phyloP scores from a whole-genome alignment of 2,888 invertebrate genomes.

The Oxyteleia sp. region DNA sequence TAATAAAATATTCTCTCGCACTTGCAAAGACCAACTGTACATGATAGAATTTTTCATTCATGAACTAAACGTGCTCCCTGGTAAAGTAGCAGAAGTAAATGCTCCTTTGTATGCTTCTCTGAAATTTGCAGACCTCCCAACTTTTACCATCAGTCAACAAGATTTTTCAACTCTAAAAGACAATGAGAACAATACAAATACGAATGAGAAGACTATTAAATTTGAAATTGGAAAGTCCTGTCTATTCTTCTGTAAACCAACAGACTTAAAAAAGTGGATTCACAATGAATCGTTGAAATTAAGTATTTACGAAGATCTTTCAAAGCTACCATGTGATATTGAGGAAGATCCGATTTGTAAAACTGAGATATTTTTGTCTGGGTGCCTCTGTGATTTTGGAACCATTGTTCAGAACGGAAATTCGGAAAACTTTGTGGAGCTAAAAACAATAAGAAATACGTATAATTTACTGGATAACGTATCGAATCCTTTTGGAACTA shows the following conservation, averaged over 20 bases:
- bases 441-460: conserved; percentile 76
- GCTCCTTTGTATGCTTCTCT: conserved; percentile 72
- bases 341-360: conserved; percentile 69
- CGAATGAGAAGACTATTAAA: conserved; percentile 61
- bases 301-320: conserved; percentile 69
- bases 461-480: conserved; percentile 77
- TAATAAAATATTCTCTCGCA: conserved; percentile 29
- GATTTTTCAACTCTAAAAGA: conserved; percentile 72
- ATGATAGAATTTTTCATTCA: conserved; percentile 76
- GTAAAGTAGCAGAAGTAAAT: conserved; percentile 65
- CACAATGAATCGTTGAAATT: conserved; percentile 72
- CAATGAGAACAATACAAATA: conserved; percentile 10
- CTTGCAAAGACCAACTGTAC: conserved; percentile 76
- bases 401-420: conserved; percentile 72
- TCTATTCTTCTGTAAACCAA: conserved; percentile 75
- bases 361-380: conserved; percentile 74
- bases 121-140: conserved; percentile 79
- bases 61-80: conserved; percentile 64
- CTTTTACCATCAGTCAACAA: conserved; percentile 74
- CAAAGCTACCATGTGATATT: conserved; percentile 43
- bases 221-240: conserved; percentile 78
- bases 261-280: conserved; percentile 75
- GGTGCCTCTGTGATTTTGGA: conserved; percentile 78
- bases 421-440: conserved; percentile 67
- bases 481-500: conserved; percentile 79